These are phyloP conservation scores for Lymantria monacha DNA, from an alignment of 2,888 invertebrate species.

Conservation along the genomic window DNA sequence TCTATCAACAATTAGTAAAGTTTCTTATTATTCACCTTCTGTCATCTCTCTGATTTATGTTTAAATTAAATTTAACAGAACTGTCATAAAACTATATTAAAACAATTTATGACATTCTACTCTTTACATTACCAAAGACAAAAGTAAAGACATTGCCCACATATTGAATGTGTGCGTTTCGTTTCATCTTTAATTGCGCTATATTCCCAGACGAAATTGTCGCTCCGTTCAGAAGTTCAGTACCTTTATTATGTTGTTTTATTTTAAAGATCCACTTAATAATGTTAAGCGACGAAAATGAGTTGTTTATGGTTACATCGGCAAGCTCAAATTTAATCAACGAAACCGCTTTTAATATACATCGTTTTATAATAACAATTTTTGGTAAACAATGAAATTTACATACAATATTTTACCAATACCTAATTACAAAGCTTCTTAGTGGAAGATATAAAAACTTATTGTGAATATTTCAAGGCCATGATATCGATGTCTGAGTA, in stretches of 20 bases:
- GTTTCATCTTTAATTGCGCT: constrained; percentile 47
- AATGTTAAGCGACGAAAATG: too few relatives aligned
- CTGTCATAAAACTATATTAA: constrained; percentile 21
- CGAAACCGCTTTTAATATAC: too few relatives aligned
- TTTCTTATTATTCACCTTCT: background rate
- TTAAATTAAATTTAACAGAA: constrained; percentile 2
- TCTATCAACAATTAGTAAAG: background rate
- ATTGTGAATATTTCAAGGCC: too few relatives aligned
- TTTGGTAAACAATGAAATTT: too few relatives aligned
- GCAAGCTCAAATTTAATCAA: too few relatives aligned
- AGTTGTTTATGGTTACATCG: too few relatives aligned
- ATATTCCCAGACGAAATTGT: constrained; percentile 34
- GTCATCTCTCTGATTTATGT: background rate
- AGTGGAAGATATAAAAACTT: too few relatives aligned
- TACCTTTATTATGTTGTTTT: constrained; percentile 16
- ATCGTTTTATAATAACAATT: too few relatives aligned
- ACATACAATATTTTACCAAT: too few relatives aligned
- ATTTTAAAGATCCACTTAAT: background rate
- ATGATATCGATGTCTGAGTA: too few relatives aligned
- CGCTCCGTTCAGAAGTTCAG: constrained; percentile 21
- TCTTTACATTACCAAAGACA: constrained; percentile 44
- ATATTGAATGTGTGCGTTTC: constrained; percentile 38
- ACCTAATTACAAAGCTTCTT: too few relatives aligned
- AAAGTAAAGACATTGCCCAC: constrained; percentile 29
- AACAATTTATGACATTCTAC: constrained; percentile 36